Conservation (phyloP, 1,140 invertebrate species). For the Nymphalis io region DNA sequence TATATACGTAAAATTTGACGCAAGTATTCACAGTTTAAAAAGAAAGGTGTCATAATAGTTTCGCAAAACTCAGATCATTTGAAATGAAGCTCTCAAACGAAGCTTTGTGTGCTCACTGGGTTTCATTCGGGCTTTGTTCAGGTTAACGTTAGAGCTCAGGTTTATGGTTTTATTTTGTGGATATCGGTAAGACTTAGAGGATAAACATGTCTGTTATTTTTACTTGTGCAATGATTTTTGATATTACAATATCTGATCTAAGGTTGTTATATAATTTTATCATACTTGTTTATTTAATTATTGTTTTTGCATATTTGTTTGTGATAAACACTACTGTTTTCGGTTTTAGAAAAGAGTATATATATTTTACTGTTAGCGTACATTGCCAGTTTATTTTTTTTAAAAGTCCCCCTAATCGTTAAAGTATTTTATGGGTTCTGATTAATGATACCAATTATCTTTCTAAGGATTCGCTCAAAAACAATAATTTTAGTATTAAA, state of each 20-base stretch:
- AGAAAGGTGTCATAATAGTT: constrained; percentile 5
- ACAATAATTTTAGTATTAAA: no score
- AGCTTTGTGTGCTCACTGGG: constrained; percentile 7
- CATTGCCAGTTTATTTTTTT: no score
- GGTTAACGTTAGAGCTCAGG: not conserved
- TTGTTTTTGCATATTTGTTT: no score
- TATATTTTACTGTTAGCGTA: no score
- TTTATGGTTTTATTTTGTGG: not conserved
- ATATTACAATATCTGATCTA: not conserved
- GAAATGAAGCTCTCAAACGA: constrained; percentile 3
- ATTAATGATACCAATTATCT: no score
- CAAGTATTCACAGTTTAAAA: not conserved
- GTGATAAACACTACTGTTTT: no score
- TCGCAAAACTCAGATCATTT: not conserved
- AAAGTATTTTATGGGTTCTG: no score
- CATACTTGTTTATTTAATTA: no score
- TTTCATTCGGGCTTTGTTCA: not conserved
- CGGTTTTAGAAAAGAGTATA: no score
- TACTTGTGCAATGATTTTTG: not conserved
- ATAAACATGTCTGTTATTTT: constrained; percentile 1
- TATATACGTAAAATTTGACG: not conserved
- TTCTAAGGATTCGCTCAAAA: no score
- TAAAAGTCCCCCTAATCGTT: no score
- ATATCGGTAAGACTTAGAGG: constrained; percentile 1
- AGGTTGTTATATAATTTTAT: no score